These are phyloP conservation scores for Bicyclus anynana DNA, from an alignment of 1,140 invertebrate species.

Conservation along the genomic window DNA sequence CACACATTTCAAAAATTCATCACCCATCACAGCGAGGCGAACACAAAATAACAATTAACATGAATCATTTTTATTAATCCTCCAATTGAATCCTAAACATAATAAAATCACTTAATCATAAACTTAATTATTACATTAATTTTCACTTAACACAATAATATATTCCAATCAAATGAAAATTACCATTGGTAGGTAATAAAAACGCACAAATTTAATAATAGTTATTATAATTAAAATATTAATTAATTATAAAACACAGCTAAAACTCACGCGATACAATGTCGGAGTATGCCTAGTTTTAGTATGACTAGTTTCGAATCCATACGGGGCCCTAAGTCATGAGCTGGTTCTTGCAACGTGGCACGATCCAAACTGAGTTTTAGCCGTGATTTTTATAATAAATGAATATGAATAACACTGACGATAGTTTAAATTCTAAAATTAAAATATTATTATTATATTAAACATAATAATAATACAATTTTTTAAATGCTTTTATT, in stretches of 20 bases:
- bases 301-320: too few species aligned
- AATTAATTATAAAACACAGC: too few species aligned
- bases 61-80: too few species aligned
- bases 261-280: too few species aligned
- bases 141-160: slow-evolving; percentile 10
- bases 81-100: neutral
- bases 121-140: slow-evolving; percentile 1
- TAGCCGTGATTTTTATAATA: too few species aligned
- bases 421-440: too few species aligned
- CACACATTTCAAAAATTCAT: neutral
- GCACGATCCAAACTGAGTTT: too few species aligned
- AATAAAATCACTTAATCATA: neutral
- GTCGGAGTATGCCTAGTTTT: too few species aligned
- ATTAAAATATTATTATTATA: neutral
- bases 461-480: neutral
- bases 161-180: neutral
- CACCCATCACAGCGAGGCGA: neutral
- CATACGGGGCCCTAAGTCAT: too few species aligned
- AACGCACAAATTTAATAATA: neutral
- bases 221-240: neutral
- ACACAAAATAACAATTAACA: slow-evolving; percentile 8
- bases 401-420: too few species aligned
- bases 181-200: neutral
- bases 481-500: neutral
- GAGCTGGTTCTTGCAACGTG: too few species aligned